These are phyloP conservation scores for Sarcophaga rosellei DNA, from an alignment of 2,888 invertebrate species.

Conservation along the genomic window DNA sequence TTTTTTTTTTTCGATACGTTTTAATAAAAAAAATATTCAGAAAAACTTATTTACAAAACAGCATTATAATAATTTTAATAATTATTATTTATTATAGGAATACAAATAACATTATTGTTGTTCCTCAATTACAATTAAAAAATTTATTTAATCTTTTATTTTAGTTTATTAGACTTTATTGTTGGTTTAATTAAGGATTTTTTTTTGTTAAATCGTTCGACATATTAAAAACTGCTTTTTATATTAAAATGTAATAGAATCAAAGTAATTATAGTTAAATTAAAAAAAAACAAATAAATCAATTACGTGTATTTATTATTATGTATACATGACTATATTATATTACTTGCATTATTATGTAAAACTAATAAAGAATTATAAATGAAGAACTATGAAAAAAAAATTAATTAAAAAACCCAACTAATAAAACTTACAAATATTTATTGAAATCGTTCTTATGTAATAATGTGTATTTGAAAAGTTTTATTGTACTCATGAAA, in stretches of 20 bases:
- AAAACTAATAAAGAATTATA: constrained; percentile 21
- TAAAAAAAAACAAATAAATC: neutral
- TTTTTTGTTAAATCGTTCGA: neutral
- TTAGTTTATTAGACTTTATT: no score
- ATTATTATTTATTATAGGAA: no score
- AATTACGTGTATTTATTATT: neutral
- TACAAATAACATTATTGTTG: no score
- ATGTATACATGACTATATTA: constrained; percentile 47
- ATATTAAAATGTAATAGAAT: constrained; percentile 19
- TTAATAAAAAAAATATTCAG: no score
- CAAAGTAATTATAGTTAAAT: constrained; percentile 35
- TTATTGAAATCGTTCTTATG: constrained; percentile 61
- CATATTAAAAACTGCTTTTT: constrained; percentile 27
- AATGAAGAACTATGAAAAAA: constrained; percentile 4
- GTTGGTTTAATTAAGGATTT: neutral
- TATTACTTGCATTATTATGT: constrained; percentile 43
- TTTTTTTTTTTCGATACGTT: no score
- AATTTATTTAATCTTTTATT: no score
- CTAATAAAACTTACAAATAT: constrained; percentile 16
- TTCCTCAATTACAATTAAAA: no score
- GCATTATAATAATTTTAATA: no score
- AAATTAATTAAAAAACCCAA: neutral
- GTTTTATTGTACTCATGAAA: constrained; percentile 70
- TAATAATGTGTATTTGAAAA: constrained; percentile 68
- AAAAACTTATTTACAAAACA: no score